Percentiles rank a stretch among this genome's conserved stretches.
Evolutionary conservation across 2,888 invertebrate species (phyloP).

Genomic region (Drosophila imparisetae): DNA sequence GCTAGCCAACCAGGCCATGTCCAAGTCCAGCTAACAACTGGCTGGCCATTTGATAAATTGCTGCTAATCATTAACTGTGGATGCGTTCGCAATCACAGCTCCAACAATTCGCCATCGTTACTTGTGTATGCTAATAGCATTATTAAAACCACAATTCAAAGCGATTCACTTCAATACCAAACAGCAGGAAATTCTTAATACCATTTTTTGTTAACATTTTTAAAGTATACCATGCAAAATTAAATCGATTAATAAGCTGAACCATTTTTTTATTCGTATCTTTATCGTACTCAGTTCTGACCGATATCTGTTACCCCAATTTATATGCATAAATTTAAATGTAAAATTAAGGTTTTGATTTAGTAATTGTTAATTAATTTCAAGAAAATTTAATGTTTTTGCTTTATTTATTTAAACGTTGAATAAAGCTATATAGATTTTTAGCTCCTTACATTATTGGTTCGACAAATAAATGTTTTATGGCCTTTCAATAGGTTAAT

Average conservation of each 20-base stretch:
- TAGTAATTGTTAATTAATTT: neutral
- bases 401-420: neutral
- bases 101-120: conserved; percentile 4
- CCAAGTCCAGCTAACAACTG: conserved; percentile 4
- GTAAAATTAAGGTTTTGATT: neutral
- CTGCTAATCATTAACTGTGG: conserved; percentile 50
- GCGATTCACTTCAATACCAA: conserved; percentile 3
- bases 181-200: neutral
- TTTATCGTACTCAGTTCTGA: neutral
- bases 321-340: neutral
- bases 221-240: neutral
- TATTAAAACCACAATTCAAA: neutral
- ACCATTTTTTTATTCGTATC: neutral
- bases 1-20: conserved; percentile 25
- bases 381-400: too few relatives aligned
- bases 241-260: neutral
- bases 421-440: neutral
- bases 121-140: conserved; percentile 12
- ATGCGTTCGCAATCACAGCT: conserved; percentile 29
- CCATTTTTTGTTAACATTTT: neutral
- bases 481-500: too few relatives aligned
- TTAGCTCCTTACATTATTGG: too few relatives aligned
- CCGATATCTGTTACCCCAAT: neutral
- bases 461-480: too few relatives aligned
- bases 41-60: conserved; percentile 53